These are phyloP conservation scores for Diadema setosum DNA, from an alignment of 35 echinoderm and acorn worm genomes.

Conservation along the genomic window DNA sequence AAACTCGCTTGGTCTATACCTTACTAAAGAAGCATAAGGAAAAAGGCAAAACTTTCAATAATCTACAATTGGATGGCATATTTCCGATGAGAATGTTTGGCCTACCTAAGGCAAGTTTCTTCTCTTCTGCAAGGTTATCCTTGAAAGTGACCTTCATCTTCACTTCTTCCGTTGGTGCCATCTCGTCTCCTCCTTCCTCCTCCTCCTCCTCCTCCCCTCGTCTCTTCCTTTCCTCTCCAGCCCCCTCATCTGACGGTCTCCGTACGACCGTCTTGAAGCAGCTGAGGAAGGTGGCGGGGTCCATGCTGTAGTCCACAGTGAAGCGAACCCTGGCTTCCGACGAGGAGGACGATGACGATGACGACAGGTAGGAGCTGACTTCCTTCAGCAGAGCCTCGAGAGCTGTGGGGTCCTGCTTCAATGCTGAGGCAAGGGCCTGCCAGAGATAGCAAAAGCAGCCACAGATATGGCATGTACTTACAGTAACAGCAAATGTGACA, in stretches of 20 bases:
- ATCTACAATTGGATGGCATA: too few relatives aligned
- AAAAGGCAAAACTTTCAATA: too few relatives aligned
- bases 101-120: conserved; percentile 66
- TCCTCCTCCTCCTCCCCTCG: not conserved
- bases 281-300: conserved; percentile 66
- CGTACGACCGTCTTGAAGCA: conserved; percentile 74
- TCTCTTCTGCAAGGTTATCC: conserved; percentile 63
- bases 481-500: too few relatives aligned
- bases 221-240: conserved; percentile 10
- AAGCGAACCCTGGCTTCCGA: conserved; percentile 76
- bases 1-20: too few relatives aligned
- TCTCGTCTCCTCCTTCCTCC: not conserved
- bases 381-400: conserved; percentile 17
- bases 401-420: not conserved
- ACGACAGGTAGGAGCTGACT: conserved; percentile 38
- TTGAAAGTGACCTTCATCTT: conserved; percentile 57
- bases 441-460: too few relatives aligned
- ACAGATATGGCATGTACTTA: too few relatives aligned
- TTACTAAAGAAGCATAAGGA: too few relatives aligned
- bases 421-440: conserved; percentile 30
- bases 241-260: not conserved
- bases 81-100: not conserved
- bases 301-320: conserved; percentile 48
- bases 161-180: not conserved
- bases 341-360: not conserved